Evolutionary conservation across 2,888 invertebrate species (phyloP), one percentile per base, ranked within the genome.

Genomic region (Eupeodes luniger): DNA sequence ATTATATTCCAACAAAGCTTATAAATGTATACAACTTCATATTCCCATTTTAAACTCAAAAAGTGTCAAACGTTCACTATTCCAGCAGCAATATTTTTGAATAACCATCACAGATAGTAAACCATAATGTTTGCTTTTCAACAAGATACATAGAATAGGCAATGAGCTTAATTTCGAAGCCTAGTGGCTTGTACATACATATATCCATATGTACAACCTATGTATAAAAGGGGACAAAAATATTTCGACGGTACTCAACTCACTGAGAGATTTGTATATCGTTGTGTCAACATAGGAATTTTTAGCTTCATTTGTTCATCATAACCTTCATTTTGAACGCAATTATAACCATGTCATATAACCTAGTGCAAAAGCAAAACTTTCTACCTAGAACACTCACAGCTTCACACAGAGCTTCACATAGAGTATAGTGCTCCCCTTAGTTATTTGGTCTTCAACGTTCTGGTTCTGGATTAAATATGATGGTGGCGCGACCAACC

Each of bases 381-480:
- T 27, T 27, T 27, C 27, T 27, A 27, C 27, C 1, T 27, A 27
- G 27, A 27, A 27, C 27, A 2, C 27, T 27, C 27, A 27, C 27
- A 27, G 27, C 27, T 27, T 27, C 2, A 27, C 27, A 27, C 27
- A 27, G 27, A 27, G 27, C 27, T 27, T 27, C 27, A 27, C 3
- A 27, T 27, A 27, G 27, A 27, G 27, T 27, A 27, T 12, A n/a
- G 51, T 53, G 27, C 67, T 67, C 5, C n/a, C 67, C 67, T 7
- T 36, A 47, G 27, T 36, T 51, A 51, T 53, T 55, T 51, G 2
- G 34, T 12, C 34, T 19, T 16, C 47, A 5, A 40, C 62, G 47
- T 57, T 80, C 49, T 70, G 70, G 44, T 55, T 80, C 49, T 70
- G 70, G 44, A 70, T 66, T 72, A 69, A 70, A 57, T 76, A 55